Evolutionary conservation across 2,888 invertebrate genomes (phyloP), one percentile per base, ranked within the genome.

Genomic region (Tachina fera): DNA sequence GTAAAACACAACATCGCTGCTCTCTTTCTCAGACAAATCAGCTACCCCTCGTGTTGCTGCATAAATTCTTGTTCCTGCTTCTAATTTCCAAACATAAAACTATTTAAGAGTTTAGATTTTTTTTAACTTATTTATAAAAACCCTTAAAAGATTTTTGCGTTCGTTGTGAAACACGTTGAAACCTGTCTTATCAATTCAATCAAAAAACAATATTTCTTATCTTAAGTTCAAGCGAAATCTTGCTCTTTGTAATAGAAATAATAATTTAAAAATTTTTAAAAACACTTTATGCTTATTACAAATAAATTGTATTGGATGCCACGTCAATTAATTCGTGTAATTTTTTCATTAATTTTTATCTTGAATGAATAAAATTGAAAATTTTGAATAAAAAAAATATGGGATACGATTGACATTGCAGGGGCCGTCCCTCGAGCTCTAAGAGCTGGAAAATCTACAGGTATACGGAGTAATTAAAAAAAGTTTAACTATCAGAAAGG

Each of bases 131-230:
- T 43, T 53, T 9, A 19, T 56, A 31, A 31, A 31, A 31, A 31
- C 31, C 31, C 31, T 31, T 31, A 31, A 43, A 63, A 51, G 9
- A 13, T 49, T 49, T 58, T 67, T 60, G 43, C 60, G 19, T 77
- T 72, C 39, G 31, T 49, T 58, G 51, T 41, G 68, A 78, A 67
- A 83, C 86, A 83, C 83, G 75, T 86, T 70, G 51, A 83, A 86
- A 86, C 83, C 83, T 86, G 86, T 61, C 83, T 67, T 83, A 86
- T 86, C 86, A 78, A 60, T 75, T 61, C 41, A 19, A 83, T 86
- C 86, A 60, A 39, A 60, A 53, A 43, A 16, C 43, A 10, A 43
- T 41, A 2, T 43, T 43, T 13, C 43, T 41, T 61, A 41, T 16
- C 43, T 39, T 43, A n/a, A 51, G 51, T 74, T 58, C 13, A 39